Base-by-base conservation (phyloP, 2,888 invertebrate genomes). In the Brenthis hecate region DNA sequence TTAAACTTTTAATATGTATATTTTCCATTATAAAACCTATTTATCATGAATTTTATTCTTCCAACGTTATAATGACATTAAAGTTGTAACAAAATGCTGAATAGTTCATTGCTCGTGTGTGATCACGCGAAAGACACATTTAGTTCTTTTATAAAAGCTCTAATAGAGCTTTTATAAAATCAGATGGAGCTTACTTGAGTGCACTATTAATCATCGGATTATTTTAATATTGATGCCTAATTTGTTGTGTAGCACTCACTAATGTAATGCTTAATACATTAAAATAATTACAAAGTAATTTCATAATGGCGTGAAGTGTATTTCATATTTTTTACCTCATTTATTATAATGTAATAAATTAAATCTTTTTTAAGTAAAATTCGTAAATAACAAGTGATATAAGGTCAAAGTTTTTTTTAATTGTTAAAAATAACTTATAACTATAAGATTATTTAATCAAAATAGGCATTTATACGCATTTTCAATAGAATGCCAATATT, bases 41-140 rank as follows among this genome's bases (percentile, higher is more conserved):
- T 36, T 36, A 62, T 13, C 32, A n/a, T 32, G 32, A 13, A 51
- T 36, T 23, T 2, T 19, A 43, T 43, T 43, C 53, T 43, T 36
- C 14, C 61, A 36, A 36, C 36, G 61, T 61, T 67, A 67, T 67
- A 67, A 67, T 67, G 62, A 67, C 51, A 62, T 67, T 67, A 67
- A 56, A 62, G 16, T 56, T 56, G 23, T 62, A 67, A 66, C 54
- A 60, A 56, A 67, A 67, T 56, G 62, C 43, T 56, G 16, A 48
- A 66, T 16, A 50, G 60, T 60, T 60, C 50, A 60, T 51, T 43
- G 61, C 55, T 67, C 67, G 67, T 67, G 56, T 56, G 43, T n/a
- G 56, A 61, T 36, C 70, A 70, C 70, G 70, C 70, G 55, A 70
- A 19, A 36, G n/a, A 23, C 56, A 54, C 70, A 70, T 68, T 70